Conservation (phyloP, 2,797 vertebrate species). For the Sorex maritimensis region DNA sequence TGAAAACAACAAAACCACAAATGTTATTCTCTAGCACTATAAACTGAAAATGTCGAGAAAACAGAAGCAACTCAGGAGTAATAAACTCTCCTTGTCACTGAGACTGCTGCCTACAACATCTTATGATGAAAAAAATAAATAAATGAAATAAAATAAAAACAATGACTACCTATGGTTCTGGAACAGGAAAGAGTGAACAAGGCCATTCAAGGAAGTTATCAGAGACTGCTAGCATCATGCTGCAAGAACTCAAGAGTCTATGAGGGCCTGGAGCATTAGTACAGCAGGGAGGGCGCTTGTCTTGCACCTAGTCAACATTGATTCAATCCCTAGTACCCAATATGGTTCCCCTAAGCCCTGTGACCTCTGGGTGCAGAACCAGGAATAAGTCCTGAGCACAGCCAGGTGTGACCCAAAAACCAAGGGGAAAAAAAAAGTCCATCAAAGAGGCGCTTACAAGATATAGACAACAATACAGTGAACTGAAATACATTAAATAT, state of each 20-base stretch:
- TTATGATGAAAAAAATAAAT: no score
- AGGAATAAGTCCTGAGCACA: no score
- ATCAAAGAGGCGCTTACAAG: slow-evolving; percentile 9
- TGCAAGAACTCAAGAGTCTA: slow-evolving; percentile 20
- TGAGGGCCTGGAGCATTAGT: not conserved
- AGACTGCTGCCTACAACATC: not conserved
- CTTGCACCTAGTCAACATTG: no score
- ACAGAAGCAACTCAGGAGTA: not conserved
- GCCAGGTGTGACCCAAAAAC: no score
- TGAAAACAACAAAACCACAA: not conserved
- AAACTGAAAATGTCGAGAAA: slow-evolving; percentile 46
- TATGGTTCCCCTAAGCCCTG: no score
- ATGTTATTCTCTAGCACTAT: not conserved
- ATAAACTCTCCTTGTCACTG: not conserved
- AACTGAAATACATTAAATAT: slow-evolving; percentile 35
- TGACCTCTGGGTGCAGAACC: no score
- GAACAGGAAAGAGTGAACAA: slow-evolving; percentile 48
- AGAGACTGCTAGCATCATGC: slow-evolving; percentile 1
- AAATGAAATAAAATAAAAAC: no score
- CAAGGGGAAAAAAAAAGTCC: no score
- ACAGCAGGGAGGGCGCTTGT: no score
- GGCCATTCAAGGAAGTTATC: slow-evolving; percentile 39
- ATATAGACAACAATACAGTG: slow-evolving; percentile 1
- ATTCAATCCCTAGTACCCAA: no score
- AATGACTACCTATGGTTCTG: not conserved